Evolutionary conservation across 2,888 invertebrate species (phyloP), one percentile per base, ranked within the genome.

Genomic region (Rhopalosiphum nymphaeae): DNA sequence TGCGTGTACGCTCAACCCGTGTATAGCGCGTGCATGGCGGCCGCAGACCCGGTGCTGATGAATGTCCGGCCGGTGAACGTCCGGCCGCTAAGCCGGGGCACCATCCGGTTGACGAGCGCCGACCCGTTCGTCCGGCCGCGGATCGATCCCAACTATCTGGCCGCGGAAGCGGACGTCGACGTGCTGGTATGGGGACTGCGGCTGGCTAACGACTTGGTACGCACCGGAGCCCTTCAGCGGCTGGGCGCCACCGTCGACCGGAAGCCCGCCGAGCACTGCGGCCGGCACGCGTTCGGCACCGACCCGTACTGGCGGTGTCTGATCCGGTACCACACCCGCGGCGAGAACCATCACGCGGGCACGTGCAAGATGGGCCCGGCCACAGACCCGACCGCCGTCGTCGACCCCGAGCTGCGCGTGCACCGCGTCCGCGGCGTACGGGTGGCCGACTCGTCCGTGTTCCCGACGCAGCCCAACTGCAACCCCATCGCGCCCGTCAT

Each of bases 141-240:
- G 44, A 96, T 97, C 94, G 96, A 96, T 93, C 96, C 97, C n/a
- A 96, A 96, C 95, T 97, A 97, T 95, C 95, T 97, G 91, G 95
- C 95, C 44, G 95, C 96, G 16, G 95, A 96, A 42, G 95, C 95
- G 53, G 97, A 97, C 94, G 94, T 95, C 0, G 94, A 95, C 25
- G 95, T 95, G 42, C 91, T 96, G n/a, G 95, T 96, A 1, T 95
- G 95, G 92, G 95, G 95, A 0, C 95, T 95, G 44, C 95, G 95
- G 90, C 95, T 96, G 16, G 92, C 94, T 26, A 91, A 94, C 0
- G 92, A 94, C 49, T 94, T 95, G 78, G 95, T 94, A 0, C 86
- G 95, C 91, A 95, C 95, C 16, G 87, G 94, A 29, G 94, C 95
- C 5, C 91, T 95, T 94, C 94, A 95, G 90, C 94, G 95, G 56